These are phyloP conservation scores for Myripristis murdjan DNA, from an alignment of 2,797 vertebrate species.

Conservation along the genomic window DNA sequence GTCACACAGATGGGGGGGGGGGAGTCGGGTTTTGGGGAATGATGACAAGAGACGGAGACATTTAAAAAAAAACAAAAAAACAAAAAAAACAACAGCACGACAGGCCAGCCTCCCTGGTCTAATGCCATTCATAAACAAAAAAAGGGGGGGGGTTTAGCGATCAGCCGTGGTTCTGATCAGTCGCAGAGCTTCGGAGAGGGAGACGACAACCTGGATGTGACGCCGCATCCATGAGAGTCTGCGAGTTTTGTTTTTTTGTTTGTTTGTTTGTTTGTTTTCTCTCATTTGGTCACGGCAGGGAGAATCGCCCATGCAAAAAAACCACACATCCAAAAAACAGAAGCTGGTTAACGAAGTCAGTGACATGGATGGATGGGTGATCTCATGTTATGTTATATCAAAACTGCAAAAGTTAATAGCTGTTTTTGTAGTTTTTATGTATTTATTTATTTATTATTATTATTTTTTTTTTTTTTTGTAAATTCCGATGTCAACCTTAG, in stretches of 20 bases:
- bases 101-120: conserved; percentile 40
- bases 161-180: conserved; percentile 4
- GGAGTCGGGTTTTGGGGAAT: conserved; percentile 23
- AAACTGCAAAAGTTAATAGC: conserved; percentile 64
- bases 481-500: conserved; percentile 67
- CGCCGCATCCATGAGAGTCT: conserved; percentile 43
- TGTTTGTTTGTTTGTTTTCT: too few relatives aligned
- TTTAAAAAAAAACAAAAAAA: conserved; percentile 42
- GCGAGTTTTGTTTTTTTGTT: conserved; percentile 1
- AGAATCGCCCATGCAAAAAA: conserved; percentile 70
- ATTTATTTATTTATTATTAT: too few relatives aligned
- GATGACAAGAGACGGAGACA: conserved; percentile 50
- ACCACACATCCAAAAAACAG: conserved; percentile 58
- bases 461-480: too few relatives aligned
- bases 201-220: conserved; percentile 38
- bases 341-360: conserved; percentile 68
- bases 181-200: conserved; percentile 25
- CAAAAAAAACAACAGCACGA: too few relatives aligned
- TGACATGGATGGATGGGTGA: conserved; percentile 66
- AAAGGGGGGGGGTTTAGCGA: conserved; percentile 11
- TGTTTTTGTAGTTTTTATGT: conserved; percentile 54
- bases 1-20: conserved; percentile 35
- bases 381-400: conserved; percentile 66
- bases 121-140: conserved; percentile 24
- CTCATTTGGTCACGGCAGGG: conserved; percentile 67